phyloP scores from a whole-genome alignment of 2,113 vertebrate genomes.

The Brachirus orientalis region DNA sequence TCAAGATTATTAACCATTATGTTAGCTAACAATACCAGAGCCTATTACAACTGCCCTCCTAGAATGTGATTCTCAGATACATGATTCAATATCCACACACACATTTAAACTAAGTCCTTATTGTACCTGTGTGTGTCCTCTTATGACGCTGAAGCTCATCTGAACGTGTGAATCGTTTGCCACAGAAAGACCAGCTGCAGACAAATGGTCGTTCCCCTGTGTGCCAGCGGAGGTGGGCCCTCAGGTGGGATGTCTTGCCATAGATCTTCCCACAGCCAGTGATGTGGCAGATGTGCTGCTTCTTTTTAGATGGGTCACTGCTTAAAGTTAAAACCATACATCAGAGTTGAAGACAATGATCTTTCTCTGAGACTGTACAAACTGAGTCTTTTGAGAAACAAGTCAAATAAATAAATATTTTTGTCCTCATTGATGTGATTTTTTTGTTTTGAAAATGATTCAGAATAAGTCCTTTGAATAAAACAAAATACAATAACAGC shows the following conservation, averaged over 20 bases:
- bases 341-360: not conserved
- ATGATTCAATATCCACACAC: not conserved
- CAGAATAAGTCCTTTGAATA: too few species aligned
- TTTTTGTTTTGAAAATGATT: too few species aligned
- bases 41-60: too few species aligned
- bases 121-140: slow-evolving; percentile 93
- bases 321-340: not conserved
- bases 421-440: too few species aligned
- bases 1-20: not conserved
- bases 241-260: slow-evolving; percentile 94
- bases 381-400: too few species aligned
- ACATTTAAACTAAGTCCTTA: not conserved
- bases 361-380: too few species aligned
- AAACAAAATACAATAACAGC: too few species aligned
- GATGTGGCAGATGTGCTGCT: slow-evolving; percentile 97
- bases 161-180: slow-evolving; percentile 94
- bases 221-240: slow-evolving; percentile 96
- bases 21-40: too few species aligned
- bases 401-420: not conserved
- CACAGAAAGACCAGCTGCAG: slow-evolving; percentile 93
- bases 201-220: slow-evolving; percentile 95
- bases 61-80: too few species aligned
- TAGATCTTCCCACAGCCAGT: slow-evolving; percentile 94
- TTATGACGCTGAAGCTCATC: slow-evolving; percentile 97
- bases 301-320: slow-evolving; percentile 93